Evolutionary conservation across 2,113 vertebrate species (phyloP).

Genomic region (Scolopax mira): DNA sequence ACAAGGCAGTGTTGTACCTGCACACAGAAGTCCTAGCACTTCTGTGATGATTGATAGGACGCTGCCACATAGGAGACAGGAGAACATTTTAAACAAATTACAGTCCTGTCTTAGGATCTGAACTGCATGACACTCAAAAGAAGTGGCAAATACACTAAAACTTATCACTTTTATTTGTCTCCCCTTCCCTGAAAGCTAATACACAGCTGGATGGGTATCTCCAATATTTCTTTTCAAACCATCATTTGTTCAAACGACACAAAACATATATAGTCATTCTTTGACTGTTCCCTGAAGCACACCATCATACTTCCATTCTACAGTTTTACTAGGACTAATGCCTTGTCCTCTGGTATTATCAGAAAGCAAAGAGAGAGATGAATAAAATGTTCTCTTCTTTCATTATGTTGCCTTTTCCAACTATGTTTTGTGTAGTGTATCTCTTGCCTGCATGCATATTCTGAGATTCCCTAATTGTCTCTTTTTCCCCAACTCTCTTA

Average conservation of each 20-base stretch:
- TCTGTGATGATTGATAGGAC: not conserved
- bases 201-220: not conserved
- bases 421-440: not conserved
- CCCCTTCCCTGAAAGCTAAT: not conserved
- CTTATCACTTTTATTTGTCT: not conserved
- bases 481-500: rapidly evolving
- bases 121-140: not conserved
- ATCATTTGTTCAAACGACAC: not conserved
- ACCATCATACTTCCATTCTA: not conserved
- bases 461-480: not conserved
- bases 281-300: not conserved
- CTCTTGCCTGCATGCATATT: not conserved
- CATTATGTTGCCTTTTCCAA: not conserved
- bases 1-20: not conserved
- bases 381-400: not conserved
- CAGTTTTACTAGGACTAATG: not conserved
- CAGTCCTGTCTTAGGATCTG: not conserved
- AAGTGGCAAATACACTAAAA: not conserved
- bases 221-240: not conserved
- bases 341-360: not conserved
- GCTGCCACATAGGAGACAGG: not conserved
- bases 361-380: not conserved
- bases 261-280: not conserved
- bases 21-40: not conserved
- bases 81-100: conserved; percentile 31